A percentile compares a stretch with the other conserved stretches of the same genome.
Evolutionary conservation across 2,888 invertebrate genomes (phyloP).

Genomic region (Leucozona laternaria): DNA sequence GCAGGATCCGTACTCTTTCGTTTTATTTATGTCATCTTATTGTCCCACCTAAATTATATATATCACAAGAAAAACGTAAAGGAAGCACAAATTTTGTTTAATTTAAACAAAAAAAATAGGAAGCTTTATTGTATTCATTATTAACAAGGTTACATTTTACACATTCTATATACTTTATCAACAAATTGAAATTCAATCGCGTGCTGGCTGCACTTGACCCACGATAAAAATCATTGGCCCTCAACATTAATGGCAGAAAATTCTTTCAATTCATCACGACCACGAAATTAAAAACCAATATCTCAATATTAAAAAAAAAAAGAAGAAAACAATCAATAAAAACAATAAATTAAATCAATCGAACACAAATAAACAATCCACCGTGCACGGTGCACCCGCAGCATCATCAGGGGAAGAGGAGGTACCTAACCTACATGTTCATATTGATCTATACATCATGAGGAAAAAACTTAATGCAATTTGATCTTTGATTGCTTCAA

Average conservation of each 20-base stretch:
- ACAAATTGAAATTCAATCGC: constrained; percentile 55
- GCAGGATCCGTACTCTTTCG: no score
- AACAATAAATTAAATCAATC: constrained; percentile 36
- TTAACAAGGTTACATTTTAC: neutral
- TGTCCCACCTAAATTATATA: no score
- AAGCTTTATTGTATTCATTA: neutral
- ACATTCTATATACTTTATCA: neutral
- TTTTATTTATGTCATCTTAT: no score
- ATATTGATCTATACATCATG: constrained; percentile 41
- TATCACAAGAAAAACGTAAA: no score
- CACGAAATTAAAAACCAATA: constrained; percentile 54
- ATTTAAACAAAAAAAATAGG: no score
- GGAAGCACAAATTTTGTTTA: no score
- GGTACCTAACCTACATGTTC: neutral
- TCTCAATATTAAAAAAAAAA: constrained; percentile 16
- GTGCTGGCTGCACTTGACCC: constrained; percentile 67
- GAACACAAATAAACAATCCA: constrained; percentile 8
- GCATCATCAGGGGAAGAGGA: neutral
- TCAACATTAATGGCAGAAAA: constrained; percentile 50
- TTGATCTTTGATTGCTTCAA: constrained; percentile 53
- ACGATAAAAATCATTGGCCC: constrained; percentile 38
- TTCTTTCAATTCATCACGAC: constrained; percentile 55
- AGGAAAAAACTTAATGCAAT: constrained; percentile 48
- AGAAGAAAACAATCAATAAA: constrained; percentile 22
- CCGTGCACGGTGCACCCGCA: neutral